Percentiles rank a stretch among this genome's conserved stretches.
phyloP scores from a whole-genome alignment of 2,113 vertebrate genomes.

The Paedocypris sp. region DNA sequence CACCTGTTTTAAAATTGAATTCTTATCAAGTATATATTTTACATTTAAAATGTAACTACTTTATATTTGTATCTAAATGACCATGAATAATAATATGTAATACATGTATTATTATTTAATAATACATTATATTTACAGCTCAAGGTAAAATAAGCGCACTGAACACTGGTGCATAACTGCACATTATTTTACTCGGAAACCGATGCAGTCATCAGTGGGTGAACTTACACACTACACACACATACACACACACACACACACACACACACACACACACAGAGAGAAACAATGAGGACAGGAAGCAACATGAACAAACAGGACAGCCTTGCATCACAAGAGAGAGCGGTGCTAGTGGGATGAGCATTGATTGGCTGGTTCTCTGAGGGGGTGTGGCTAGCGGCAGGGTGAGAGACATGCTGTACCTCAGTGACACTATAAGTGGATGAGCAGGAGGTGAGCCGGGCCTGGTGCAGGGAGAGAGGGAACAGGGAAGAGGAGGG shows the following conservation, averaged over 20 bases:
- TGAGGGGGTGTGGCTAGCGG: conserved; percentile 3
- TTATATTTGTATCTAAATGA: no score
- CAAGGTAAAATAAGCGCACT: no score
- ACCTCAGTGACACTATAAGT: conserved; percentile 88
- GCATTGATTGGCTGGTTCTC: conserved; percentile 54
- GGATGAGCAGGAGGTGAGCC: conserved; percentile 82
- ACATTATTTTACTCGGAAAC: no score
- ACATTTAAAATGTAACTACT: no score
- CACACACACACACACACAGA: conserved; percentile 60
- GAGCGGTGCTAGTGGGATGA: conserved; percentile 40
- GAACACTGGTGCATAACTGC: no score
- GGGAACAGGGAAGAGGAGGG: conserved; percentile 17
- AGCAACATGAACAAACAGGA: not conserved
- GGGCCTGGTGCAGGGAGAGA: conserved; percentile 71
- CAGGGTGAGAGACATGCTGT: conserved; percentile 65
- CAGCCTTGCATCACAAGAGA: not conserved
- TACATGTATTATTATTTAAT: no score
- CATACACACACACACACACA: conserved; percentile 28
- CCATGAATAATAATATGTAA: no score
- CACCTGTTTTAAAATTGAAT: no score
- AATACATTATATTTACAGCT: no score
- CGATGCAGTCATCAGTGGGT: no score
- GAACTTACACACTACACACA: no score
- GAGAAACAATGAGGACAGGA: not conserved
- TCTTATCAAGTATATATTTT: no score